Evolutionary conservation across 2,888 invertebrate genomes (phyloP).

Genomic region (Agriopis aurantiaria): DNA sequence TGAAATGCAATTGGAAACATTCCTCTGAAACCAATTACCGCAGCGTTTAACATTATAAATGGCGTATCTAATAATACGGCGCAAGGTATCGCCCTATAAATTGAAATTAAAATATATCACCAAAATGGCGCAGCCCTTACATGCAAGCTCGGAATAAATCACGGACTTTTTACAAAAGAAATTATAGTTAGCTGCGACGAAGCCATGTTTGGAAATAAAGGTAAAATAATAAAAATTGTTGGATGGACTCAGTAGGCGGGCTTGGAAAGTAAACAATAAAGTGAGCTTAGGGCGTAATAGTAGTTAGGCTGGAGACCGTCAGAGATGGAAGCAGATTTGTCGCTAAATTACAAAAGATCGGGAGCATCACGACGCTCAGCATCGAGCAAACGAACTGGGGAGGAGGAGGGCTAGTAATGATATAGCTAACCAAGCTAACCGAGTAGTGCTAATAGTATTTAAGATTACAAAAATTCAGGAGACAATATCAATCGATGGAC

Average conservation of each 20-base stretch:
- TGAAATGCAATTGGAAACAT: slow-evolving; percentile 27
- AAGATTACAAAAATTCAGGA: neutral
- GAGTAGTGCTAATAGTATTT: too few relatives aligned
- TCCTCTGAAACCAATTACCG: slow-evolving; percentile 56
- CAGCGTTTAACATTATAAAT: slow-evolving; percentile 69
- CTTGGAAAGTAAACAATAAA: slow-evolving; percentile 9
- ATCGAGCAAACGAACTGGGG: too few relatives aligned
- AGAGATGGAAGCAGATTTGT: too few relatives aligned
- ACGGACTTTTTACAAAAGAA: slow-evolving; percentile 72
- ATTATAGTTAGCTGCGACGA: slow-evolving; percentile 70
- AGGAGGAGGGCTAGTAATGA: neutral
- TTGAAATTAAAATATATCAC: slow-evolving; percentile 83
- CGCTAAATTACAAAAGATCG: too few relatives aligned
- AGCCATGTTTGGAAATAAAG: slow-evolving; percentile 57
- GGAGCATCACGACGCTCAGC: too few relatives aligned
- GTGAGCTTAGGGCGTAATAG: too few relatives aligned
- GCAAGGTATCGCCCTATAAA: slow-evolving; percentile 75
- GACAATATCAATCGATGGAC: neutral
- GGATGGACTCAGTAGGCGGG: slow-evolving; percentile 29
- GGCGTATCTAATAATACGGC: slow-evolving; percentile 68
- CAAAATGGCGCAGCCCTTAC: slow-evolving; percentile 69
- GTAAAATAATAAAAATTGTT: slow-evolving; percentile 32
- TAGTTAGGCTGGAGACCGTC: too few relatives aligned
- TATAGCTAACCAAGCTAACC: too few relatives aligned
- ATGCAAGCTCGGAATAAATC: slow-evolving; percentile 77